Evolutionary conservation across 2,797 vertebrate genomes (phyloP).

Genomic region (Anguilla obscura): DNA sequence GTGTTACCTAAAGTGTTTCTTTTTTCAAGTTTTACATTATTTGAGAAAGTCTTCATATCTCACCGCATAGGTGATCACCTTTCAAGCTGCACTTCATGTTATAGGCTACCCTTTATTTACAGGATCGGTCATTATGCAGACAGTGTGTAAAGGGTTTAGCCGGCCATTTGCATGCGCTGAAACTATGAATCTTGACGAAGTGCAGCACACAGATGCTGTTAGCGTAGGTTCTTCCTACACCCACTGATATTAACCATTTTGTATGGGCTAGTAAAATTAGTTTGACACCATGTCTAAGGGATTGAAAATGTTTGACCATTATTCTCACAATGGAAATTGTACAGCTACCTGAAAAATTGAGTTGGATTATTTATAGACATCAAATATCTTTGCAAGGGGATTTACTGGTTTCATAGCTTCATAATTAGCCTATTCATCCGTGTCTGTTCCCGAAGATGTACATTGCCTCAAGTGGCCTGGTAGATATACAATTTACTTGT

Average conservation of each 20-base stretch:
- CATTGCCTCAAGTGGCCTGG: background rate
- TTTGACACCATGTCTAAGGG: background rate
- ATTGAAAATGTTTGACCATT: background rate
- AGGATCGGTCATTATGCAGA: background rate
- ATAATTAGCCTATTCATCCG: background rate
- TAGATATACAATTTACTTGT: background rate
- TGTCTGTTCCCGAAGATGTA: background rate
- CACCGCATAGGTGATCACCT: conserved; percentile 25
- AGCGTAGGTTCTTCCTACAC: background rate
- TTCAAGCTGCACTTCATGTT: conserved; percentile 24
- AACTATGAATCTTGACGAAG: background rate
- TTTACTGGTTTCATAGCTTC: background rate
- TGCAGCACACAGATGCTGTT: background rate
- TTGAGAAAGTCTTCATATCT: conserved; percentile 42
- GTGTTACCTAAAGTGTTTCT: background rate
- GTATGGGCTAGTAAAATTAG: background rate
- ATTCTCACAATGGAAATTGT: background rate
- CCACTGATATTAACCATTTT: background rate
- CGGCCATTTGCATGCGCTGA: conserved; percentile 17
- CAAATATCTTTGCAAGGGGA: background rate
- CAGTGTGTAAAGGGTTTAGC: conserved; percentile 17
- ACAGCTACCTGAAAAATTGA: background rate
- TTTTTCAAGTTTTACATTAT: background rate
- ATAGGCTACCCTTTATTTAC: conserved; percentile 22
- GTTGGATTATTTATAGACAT: background rate